phyloP scores from a whole-genome alignment of 2,113 vertebrate genomes.

The Chaetodon auriga region DNA sequence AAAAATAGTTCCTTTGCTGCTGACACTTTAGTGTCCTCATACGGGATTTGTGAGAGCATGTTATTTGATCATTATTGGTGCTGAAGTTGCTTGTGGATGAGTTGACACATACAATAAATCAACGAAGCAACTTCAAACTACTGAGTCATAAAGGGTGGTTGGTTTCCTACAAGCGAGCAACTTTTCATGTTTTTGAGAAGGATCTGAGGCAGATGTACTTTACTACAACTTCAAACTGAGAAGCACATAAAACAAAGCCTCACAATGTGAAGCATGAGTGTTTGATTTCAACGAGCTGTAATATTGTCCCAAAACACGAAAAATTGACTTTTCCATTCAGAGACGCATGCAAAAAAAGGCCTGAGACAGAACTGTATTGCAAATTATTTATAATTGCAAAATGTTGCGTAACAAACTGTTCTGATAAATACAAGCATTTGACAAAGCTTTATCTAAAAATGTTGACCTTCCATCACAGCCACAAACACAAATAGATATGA shows the following conservation, averaged over 20 bases:
- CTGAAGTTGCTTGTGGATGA: not conserved
- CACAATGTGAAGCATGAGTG: not conserved
- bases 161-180: not conserved
- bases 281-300: not conserved
- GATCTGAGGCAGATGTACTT: not conserved
- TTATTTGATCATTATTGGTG: not conserved
- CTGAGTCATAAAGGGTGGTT: too few species aligned
- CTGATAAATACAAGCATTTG: slow-evolving; percentile 86
- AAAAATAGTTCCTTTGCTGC: not conserved
- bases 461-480: slow-evolving; percentile 60
- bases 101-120: not conserved
- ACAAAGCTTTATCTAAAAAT: slow-evolving; percentile 77
- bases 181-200: not conserved
- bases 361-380: slow-evolving; percentile 52
- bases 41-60: not conserved
- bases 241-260: not conserved
- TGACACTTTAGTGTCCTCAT: not conserved
- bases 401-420: slow-evolving; percentile 82
- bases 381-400: slow-evolving; percentile 83
- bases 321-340: not conserved
- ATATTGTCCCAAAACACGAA: too few species aligned
- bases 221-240: not conserved
- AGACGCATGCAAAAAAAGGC: not conserved
- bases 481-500: slow-evolving; percentile 72
- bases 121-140: not conserved